These are phyloP conservation scores for Strix occidentalis DNA, from an alignment of 2,797 vertebrate species.

Conservation along the genomic window DNA sequence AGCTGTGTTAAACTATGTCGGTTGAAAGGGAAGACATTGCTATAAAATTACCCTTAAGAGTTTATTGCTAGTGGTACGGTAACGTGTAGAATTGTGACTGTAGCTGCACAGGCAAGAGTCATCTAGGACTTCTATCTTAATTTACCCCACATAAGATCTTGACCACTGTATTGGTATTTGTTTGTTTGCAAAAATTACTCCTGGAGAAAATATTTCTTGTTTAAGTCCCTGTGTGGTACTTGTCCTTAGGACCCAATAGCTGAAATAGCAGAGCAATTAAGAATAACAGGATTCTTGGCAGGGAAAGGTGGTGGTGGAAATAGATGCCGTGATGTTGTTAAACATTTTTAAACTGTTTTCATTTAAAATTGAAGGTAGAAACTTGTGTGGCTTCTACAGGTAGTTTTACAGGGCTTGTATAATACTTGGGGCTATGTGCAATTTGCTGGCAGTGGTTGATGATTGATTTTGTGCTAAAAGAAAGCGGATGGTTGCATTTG, in stretches of 20 bases:
- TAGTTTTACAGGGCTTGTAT: background rate
- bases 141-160: background rate
- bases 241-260: background rate
- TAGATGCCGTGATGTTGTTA: background rate
- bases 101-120: background rate
- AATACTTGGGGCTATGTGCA: background rate
- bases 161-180: background rate
- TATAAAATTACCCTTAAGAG: background rate
- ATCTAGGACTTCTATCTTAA: background rate
- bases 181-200: background rate
- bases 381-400: background rate
- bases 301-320: background rate
- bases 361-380: background rate
- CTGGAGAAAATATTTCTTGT: background rate
- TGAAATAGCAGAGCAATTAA: background rate
- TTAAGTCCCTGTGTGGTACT: background rate
- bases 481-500: background rate
- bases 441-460: background rate
- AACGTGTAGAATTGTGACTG: background rate
- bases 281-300: background rate
- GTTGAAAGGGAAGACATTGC: background rate
- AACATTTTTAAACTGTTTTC: background rate
- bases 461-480: constrained; percentile 5
- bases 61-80: background rate
- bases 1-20: background rate